Evolutionary conservation across 2,888 invertebrate genomes (phyloP).

Genomic region (Himalopsyche tibetana): DNA sequence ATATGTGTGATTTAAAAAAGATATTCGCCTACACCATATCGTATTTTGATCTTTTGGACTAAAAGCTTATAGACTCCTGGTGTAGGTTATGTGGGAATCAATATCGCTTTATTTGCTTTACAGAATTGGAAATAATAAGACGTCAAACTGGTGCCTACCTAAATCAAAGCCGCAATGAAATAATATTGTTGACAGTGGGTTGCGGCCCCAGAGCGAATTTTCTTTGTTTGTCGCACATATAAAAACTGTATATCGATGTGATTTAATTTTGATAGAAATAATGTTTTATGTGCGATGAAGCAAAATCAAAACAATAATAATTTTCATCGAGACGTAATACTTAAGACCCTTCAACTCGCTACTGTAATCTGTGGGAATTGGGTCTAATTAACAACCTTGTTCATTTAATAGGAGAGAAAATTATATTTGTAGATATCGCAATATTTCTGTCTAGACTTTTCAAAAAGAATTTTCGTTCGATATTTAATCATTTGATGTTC

Average conservation of each 20-base stretch:
- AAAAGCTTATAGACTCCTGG: neutral
- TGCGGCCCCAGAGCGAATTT: neutral
- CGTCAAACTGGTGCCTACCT: conserved; percentile 18
- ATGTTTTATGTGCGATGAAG: neutral
- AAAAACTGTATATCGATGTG: neutral
- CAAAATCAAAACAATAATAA: neutral
- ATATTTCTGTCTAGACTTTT: too few relatives aligned
- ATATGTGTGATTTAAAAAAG: too few relatives aligned
- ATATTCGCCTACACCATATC: too few relatives aligned
- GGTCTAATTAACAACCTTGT: too few relatives aligned
- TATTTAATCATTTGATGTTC: too few relatives aligned
- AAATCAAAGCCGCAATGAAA: conserved; percentile 36
- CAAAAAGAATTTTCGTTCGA: too few relatives aligned
- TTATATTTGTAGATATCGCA: too few relatives aligned
- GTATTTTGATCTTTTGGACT: too few relatives aligned
- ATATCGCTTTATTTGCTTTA: conserved; percentile 32
- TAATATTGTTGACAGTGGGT: conserved; percentile 34
- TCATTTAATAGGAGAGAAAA: too few relatives aligned
- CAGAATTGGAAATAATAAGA: conserved; percentile 41
- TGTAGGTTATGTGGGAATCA: neutral
- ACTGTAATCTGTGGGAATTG: neutral
- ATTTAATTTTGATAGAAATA: conserved; percentile 35
- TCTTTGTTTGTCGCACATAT: neutral
- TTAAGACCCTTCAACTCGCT: neutral
- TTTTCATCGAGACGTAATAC: neutral